Conservation (phyloP, 2,113 vertebrate genomes). For the Pica pica region DNA sequence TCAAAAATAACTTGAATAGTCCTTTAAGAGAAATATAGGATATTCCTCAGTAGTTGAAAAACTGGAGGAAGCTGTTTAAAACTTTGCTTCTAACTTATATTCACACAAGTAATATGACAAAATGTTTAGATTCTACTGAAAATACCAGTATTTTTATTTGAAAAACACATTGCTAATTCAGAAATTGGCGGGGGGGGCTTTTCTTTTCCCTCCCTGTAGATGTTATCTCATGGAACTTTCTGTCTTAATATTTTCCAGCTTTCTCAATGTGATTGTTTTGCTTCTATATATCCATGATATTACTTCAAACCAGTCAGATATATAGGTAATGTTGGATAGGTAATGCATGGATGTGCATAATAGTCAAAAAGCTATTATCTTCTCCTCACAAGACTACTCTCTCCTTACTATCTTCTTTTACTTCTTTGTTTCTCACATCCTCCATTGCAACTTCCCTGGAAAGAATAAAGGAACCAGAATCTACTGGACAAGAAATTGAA, state of each 20-base stretch:
- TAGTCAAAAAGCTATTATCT: not conserved
- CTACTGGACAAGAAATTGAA: not conserved
- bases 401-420: not conserved
- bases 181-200: not conserved
- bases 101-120: not conserved
- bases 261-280: not conserved
- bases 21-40: not conserved
- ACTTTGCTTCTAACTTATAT: not conserved
- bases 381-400: not conserved
- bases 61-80: not conserved
- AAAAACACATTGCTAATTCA: not conserved
- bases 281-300: not conserved
- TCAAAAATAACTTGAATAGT: not conserved
- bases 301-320: not conserved
- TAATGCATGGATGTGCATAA: not conserved
- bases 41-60: not conserved
- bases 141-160: not conserved
- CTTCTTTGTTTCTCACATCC: not conserved
- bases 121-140: not conserved
- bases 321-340: not conserved
- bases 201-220: not conserved
- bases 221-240: not conserved
- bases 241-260: not conserved
- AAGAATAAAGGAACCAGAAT: not conserved
- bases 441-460: not conserved